phyloP scores from a whole-genome alignment of 2,797 vertebrate species.

The Microctenopoma steveboyesi region DNA sequence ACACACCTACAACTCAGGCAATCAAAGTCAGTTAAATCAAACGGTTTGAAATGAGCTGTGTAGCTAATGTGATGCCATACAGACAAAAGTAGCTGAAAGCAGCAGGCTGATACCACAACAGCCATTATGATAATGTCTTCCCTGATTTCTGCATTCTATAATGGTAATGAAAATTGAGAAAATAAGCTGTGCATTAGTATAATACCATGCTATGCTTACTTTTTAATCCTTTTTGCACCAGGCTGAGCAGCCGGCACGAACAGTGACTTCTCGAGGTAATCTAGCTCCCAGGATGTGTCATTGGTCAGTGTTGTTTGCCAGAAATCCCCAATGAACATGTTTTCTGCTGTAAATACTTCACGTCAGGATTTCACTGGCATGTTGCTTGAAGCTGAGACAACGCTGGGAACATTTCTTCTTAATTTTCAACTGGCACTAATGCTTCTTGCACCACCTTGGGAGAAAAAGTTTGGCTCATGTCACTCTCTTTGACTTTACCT shows the following conservation, averaged over 20 bases:
- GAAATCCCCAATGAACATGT: slow-evolving; percentile 43
- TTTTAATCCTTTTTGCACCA: slow-evolving; percentile 34
- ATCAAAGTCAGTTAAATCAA: slow-evolving; percentile 32
- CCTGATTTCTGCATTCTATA: slow-evolving; percentile 26
- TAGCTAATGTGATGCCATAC: slow-evolving; percentile 19
- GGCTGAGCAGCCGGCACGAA: slow-evolving; percentile 20
- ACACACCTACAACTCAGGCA: slow-evolving; percentile 1
- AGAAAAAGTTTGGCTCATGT: slow-evolving; percentile 48
- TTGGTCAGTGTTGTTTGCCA: slow-evolving; percentile 50
- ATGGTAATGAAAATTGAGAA: slow-evolving; percentile 39
- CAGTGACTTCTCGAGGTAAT: slow-evolving; percentile 32
- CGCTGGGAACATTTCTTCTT: slow-evolving; percentile 44
- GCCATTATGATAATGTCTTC: slow-evolving; percentile 44
- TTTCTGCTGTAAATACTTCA: slow-evolving; percentile 50
- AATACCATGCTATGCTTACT: slow-evolving; percentile 18
- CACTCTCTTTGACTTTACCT: slow-evolving; percentile 39
- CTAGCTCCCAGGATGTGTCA: slow-evolving; percentile 37
- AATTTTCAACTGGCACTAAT: slow-evolving; percentile 60
- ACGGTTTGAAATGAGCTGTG: slow-evolving; percentile 24
- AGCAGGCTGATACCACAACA: slow-evolving; percentile 21
- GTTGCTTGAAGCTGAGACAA: slow-evolving; percentile 49
- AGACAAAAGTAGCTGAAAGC: slow-evolving; percentile 31
- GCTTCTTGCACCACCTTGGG: slow-evolving; percentile 48
- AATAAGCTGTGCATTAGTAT: slow-evolving; percentile 14
- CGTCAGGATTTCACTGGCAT: slow-evolving; percentile 39